Evolutionary conservation across 2,888 invertebrate genomes (phyloP), one percentile per base, ranked within the genome.

Genomic region (Resseliella maxima): DNA sequence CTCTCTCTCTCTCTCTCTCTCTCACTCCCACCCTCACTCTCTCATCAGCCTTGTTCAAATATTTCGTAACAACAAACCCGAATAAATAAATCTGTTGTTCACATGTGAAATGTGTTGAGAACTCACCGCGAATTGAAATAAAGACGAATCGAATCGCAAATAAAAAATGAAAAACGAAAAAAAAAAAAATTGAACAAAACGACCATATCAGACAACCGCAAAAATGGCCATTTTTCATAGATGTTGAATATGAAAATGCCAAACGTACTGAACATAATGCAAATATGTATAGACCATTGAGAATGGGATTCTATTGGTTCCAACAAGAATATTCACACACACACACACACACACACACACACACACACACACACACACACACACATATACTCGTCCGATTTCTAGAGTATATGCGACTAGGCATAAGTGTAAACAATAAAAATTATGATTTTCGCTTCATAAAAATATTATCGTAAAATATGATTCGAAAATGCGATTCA

Each of bases 381-480:
- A 21, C 50, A 21, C 41, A 41, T 41, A n/a, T 41, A 41, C 12
- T 8, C 12, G 41, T 41, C 24, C 59, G 59, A 59, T 59, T 59
- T 24, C 24, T 24, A 24, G 59, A 24, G 27, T 59, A 24, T 10
- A 50, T 21, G 50, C 50, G 50, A 21, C n/a, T 72, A 72, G 72
- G 31, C 72, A 72, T 12, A 72, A 72, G 31, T 72, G 72, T 72
- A 31, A 72, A 72, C 72, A 72, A 72, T 72, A n/a, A 72, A 31
- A 72, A 31, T 31, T 72, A 27, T 72, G 72, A 72, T 72, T 72
- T 72, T 72, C 72, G 27, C 72, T 72, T 72, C 72, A 72, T 72
- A 72, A 72, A 72, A 72, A 72, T 72, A 72, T 72, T 72, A 72
- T 72, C 72, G 72, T 72, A 31, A 72, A 72, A 72, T 72, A 72